Evolutionary conservation across 2,113 vertebrate genomes (phyloP).

Genomic region (Antechinus flavipes): DNA sequence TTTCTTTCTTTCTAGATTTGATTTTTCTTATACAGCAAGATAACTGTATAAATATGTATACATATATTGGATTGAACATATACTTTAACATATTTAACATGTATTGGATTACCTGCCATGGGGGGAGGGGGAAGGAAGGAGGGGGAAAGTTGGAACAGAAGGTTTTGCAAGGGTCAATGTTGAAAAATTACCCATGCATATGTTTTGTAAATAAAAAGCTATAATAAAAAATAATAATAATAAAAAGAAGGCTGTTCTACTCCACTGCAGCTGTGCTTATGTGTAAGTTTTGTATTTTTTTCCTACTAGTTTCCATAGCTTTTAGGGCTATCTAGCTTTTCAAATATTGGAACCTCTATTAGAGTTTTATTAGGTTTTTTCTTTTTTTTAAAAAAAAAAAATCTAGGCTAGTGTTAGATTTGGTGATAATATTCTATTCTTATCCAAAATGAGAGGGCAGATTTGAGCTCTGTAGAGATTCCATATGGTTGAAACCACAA

Average conservation of each 20-base stretch:
- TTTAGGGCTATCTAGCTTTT: background rate
- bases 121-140: too few species aligned
- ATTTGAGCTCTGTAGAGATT: constrained; percentile 20
- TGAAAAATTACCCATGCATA: too few species aligned
- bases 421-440: constrained; percentile 3
- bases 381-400: background rate
- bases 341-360: background rate
- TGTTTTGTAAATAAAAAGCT: too few species aligned
- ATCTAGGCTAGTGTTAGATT: background rate
- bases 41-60: too few species aligned
- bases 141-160: too few species aligned
- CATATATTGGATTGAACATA: too few species aligned
- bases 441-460: background rate
- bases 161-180: too few species aligned
- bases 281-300: background rate
- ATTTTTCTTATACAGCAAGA: too few species aligned
- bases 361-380: background rate
- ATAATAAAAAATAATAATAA: too few species aligned
- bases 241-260: background rate
- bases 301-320: background rate
- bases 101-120: too few species aligned
- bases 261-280: background rate
- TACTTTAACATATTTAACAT: too few species aligned
- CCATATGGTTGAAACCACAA: background rate
- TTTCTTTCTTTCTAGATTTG: too few species aligned